Evolutionary conservation across 2,797 vertebrate genomes (phyloP).

Genomic region (Zonotrichia albicollis): DNA sequence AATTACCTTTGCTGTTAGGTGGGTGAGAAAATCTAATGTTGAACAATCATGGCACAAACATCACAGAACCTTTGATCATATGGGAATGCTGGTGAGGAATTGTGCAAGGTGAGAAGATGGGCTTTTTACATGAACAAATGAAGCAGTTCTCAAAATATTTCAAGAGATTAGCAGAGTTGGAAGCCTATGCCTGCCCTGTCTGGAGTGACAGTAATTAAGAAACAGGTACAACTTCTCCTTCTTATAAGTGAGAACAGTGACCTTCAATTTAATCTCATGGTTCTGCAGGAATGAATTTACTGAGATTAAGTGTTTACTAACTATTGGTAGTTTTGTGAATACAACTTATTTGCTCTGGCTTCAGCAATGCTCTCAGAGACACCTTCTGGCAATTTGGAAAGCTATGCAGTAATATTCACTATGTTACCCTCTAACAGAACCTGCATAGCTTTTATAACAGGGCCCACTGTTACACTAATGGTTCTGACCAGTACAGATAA

Average conservation of each 20-base stretch:
- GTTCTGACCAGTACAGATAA: neutral
- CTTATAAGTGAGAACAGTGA: neutral
- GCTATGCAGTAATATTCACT: neutral
- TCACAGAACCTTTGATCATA: neutral
- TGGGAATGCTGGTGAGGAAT: neutral
- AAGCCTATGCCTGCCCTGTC: neutral
- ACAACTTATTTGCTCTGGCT: neutral
- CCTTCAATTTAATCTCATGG: neutral
- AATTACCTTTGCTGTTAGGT: neutral
- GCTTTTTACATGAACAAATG: neutral
- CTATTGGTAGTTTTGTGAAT: neutral
- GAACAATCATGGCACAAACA: neutral
- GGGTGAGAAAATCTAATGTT: neutral
- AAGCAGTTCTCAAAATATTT: neutral
- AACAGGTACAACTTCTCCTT: neutral
- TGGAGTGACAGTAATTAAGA: neutral
- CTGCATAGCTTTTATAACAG: neutral
- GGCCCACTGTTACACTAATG: neutral
- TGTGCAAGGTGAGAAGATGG: neutral
- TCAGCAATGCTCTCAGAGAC: neutral
- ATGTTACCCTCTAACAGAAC: neutral
- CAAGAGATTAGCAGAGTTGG: neutral
- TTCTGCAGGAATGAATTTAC: neutral
- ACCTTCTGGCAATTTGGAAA: neutral
- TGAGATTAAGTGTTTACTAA: neutral